These are phyloP conservation scores for Spodoptera exigua DNA, from an alignment of 2,888 invertebrate genomes.

Conservation along the genomic window DNA sequence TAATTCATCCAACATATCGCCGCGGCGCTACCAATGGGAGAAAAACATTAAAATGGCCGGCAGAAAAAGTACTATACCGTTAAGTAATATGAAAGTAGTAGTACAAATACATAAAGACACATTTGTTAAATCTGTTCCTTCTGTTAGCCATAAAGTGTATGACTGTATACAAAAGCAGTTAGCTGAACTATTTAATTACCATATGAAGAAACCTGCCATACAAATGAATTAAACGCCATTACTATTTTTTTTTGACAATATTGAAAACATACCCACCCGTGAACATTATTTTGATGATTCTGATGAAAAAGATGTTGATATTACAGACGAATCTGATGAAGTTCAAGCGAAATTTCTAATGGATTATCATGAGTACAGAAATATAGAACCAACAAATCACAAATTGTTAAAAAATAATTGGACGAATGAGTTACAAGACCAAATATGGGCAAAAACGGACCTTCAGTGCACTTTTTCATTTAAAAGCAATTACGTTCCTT, in stretches of 20 bases:
- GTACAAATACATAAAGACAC: conserved; percentile 29
- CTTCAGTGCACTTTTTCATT: conserved; percentile 30
- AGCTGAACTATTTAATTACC: conserved; percentile 26
- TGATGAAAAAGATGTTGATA: conserved; percentile 22
- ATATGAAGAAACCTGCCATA: conserved; percentile 31
- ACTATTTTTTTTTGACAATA: conserved; percentile 14
- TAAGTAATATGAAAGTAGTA: conserved; percentile 27
- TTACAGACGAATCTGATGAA: conserved; percentile 23
- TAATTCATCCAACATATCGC: conserved; percentile 27
- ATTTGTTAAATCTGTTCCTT: conserved; percentile 28
- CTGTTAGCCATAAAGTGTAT: conserved; percentile 28
- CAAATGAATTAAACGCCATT: conserved; percentile 29
- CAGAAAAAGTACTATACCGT: conserved; percentile 33
- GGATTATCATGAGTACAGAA: conserved; percentile 28
- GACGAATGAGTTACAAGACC: no score
- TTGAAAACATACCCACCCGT: conserved; percentile 17
- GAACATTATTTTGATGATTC: conserved; percentile 23
- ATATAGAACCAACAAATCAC: conserved; percentile 25
- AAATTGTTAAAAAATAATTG: conserved; percentile 28
- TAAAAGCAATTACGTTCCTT: conserved; percentile 33
- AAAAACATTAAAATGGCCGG: conserved; percentile 31
- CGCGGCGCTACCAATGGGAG: conserved; percentile 26
- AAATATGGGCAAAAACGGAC: conserved; percentile 29
- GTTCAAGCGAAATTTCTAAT: conserved; percentile 23
- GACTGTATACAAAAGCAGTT: conserved; percentile 30